Evolutionary conservation across 2,888 invertebrate genomes (phyloP).

Genomic region (Piscicola geometra): DNA sequence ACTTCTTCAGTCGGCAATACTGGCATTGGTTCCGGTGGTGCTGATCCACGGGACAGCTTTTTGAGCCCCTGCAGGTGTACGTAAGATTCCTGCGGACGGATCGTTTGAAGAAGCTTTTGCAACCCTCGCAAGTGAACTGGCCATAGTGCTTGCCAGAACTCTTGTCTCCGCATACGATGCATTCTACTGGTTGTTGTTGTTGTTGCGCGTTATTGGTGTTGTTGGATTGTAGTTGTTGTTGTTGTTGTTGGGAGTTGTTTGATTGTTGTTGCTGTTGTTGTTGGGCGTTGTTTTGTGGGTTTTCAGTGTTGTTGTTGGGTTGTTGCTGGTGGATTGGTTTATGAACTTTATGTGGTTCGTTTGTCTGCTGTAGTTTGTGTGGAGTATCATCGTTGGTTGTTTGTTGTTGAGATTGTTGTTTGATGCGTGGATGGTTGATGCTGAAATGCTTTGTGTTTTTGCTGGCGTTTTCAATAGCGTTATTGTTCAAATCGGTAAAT

Average conservation of each 20-base stretch:
- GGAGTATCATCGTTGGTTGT: no score
- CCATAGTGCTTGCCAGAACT: constrained; percentile 98
- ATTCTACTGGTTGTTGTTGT: constrained; percentile 67
- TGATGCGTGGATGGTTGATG: no score
- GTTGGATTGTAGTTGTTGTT: neutral
- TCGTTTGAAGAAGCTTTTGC: constrained; percentile 98
- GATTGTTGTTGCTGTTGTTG: constrained; percentile 3
- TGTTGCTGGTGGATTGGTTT: neutral
- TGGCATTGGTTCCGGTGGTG: constrained; percentile 99
- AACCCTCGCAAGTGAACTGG: constrained; percentile 92
- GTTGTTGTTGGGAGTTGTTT: constrained; percentile 8
- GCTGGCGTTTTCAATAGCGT: no score
- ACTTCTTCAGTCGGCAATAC: constrained; percentile 96
- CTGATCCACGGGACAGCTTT: constrained; percentile 97
- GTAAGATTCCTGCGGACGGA: constrained; percentile 93
- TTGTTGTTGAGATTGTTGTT: no score
- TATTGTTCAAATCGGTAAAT: no score
- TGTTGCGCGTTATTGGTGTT: neutral
- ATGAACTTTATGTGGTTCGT: no score
- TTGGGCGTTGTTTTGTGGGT: neutral
- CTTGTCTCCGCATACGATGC: constrained; percentile 97
- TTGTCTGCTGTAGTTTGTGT: no score
- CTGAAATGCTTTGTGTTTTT: no score
- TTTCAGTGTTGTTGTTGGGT: neutral
- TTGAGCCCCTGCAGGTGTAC: constrained; percentile 92